phyloP scores from a whole-genome alignment of 2,113 vertebrate species.

The Ochotona princeps region DNA sequence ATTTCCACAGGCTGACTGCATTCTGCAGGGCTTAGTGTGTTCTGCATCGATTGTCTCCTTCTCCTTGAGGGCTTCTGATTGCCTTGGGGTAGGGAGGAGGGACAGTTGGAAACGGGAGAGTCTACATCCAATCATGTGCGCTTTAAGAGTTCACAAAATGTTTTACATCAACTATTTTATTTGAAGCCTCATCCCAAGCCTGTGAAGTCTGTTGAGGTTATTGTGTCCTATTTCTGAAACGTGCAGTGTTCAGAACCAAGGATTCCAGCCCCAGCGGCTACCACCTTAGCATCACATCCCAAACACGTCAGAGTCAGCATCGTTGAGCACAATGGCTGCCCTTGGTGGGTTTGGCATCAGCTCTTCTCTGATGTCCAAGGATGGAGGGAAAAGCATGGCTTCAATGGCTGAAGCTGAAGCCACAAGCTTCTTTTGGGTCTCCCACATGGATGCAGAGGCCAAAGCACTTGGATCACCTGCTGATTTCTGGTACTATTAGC shows the following conservation, averaged over 20 bases:
- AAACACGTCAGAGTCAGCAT: neutral
- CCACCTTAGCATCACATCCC: neutral
- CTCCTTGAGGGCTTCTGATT: slow-evolving; percentile 31
- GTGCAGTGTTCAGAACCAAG: neutral
- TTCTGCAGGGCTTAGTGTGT: slow-evolving; percentile 37
- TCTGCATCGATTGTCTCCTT: slow-evolving; percentile 18
- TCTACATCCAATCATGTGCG: neutral
- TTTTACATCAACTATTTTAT: slow-evolving; percentile 33
- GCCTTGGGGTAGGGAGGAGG: neutral
- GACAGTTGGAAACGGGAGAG: neutral
- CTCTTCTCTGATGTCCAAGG: neutral
- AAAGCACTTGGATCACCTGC: too few species aligned
- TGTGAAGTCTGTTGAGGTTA: slow-evolving; percentile 30
- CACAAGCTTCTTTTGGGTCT: too few species aligned
- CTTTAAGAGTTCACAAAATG: slow-evolving; percentile 8
- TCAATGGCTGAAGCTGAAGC: too few species aligned
- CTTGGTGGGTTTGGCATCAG: neutral
- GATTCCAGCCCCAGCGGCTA: neutral
- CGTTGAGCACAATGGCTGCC: neutral
- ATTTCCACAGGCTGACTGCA: slow-evolving; percentile 35
- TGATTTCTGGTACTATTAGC: too few species aligned
- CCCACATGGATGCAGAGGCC: too few species aligned
- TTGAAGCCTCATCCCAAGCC: slow-evolving; percentile 12
- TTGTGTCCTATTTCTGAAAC: slow-evolving; percentile 19
- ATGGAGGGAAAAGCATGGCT: neutral